phyloP scores from a whole-genome alignment of 2,113 vertebrate species.

The Eolophus roseicapilla region DNA sequence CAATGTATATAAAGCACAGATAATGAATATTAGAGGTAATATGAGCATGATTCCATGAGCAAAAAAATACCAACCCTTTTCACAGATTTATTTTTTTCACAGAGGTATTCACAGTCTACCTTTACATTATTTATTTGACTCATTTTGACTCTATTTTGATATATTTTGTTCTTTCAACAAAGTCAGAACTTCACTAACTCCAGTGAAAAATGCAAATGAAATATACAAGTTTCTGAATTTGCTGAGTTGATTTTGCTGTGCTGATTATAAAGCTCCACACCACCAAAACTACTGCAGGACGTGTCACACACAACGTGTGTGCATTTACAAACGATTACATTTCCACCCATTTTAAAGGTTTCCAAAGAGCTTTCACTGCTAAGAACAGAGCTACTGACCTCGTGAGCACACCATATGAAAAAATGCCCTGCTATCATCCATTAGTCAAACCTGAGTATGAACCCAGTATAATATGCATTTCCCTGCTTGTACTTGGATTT shows the following conservation, averaged over 20 bases:
- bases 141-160: not conserved
- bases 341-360: not conserved
- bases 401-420: not conserved
- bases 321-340: not conserved
- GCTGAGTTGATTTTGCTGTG: not conserved
- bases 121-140: not conserved
- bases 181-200: not conserved
- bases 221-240: not conserved
- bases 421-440: not conserved
- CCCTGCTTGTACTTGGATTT: not conserved
- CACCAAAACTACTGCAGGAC: not conserved
- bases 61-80: not conserved
- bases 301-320: fast-evolving
- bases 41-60: not conserved
- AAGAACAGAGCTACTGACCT: not conserved
- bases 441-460: not conserved
- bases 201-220: not conserved
- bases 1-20: not conserved
- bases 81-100: not conserved
- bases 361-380: not conserved
- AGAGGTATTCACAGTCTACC: not conserved
- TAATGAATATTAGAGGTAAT: not conserved
- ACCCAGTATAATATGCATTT: not conserved
- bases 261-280: not conserved
- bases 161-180: not conserved